These are phyloP conservation scores for Drosophila parvula DNA, from an alignment of 1,140 invertebrate genomes.

Conservation along the genomic window DNA sequence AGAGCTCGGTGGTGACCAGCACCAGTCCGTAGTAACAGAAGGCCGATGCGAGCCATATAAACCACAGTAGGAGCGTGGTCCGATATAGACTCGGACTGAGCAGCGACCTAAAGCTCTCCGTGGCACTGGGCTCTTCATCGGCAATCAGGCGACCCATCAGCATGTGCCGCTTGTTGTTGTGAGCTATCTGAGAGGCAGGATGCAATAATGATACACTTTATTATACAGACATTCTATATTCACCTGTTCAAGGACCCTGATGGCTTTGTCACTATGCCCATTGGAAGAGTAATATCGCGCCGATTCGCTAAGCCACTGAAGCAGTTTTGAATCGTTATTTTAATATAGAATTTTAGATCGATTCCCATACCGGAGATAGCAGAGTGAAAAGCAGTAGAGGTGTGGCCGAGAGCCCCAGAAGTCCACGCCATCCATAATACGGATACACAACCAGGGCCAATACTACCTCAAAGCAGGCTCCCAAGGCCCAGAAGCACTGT, in stretches of 20 bases:
- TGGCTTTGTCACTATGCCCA: conserved; percentile 93
- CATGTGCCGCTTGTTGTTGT: conserved; percentile 95
- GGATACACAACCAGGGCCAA: conserved; percentile 96
- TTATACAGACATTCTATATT: not conserved
- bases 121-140: conserved; percentile 88
- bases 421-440: conserved; percentile 95
- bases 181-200: conserved; percentile 86
- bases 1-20: conserved; percentile 96
- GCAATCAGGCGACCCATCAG: conserved; percentile 93
- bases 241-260: conserved; percentile 92
- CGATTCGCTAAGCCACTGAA: conserved; percentile 85
- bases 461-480: conserved; percentile 96
- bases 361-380: conserved; percentile 85
- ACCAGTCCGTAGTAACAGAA: conserved; percentile 99
- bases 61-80: conserved; percentile 95
- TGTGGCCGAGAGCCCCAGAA: conserved; percentile 93
- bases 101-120: conserved; percentile 91
- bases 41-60: conserved; percentile 97
- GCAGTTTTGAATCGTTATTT: too few species aligned
- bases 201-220: not conserved
- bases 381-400: conserved; percentile 93
- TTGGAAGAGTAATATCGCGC: conserved; percentile 94
- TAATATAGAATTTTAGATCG: not conserved
- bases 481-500: conserved; percentile 98
- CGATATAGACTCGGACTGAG: conserved; percentile 91